Evolutionary conservation across 2,113 vertebrate species (phyloP), one percentile per base, ranked within the genome.

Genomic region (Carassius gibelio): DNA sequence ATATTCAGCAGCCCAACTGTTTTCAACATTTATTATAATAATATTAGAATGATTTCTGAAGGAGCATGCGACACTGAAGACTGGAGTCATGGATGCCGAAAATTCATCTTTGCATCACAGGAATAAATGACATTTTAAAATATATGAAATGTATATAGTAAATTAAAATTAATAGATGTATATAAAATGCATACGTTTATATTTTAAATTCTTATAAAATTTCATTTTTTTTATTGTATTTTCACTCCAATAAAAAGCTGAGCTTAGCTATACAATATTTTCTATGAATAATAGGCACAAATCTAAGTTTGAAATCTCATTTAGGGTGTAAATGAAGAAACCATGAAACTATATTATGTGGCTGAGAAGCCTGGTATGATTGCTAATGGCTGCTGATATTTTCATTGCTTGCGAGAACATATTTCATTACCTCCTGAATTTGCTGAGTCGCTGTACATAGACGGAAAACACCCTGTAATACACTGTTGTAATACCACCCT

Each of bases 371-470:
- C 21, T 30, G n/a, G 36, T 10, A 62, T 80, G 26, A 26, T 26
- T 26, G 26, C 26, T 26, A 26, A 26, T 26, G 36, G n/a, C 78
- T 7, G 61, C 36, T 26, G 36, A 64, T 80, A 17, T 64, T 38
- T 34, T 78, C 38, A 64, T 17, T 80, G 38, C 34, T 64, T 64
- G 64, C 59, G 78, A 80, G 8, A 26, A 80, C 45, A 19, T 79
- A 62, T 79, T 61, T 62, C 34, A 23, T 79, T 79, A 62, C 59
- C 8, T 62, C 38, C 59, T 80, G 38, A 26, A 64, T 66, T 66
- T 48, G 36, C 78, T 66, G 78, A 81, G 38, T 64, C n/a, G 72
- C 36, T 75, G 72, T 75, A 13, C 72, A 50, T 14, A 50, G 42
- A 81, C 0, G 23, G 38, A 42, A 64, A 81, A 81, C 59, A 81